These are phyloP conservation scores for Agonum fuliginosum DNA, from an alignment of 2,888 invertebrate species.

Conservation along the genomic window DNA sequence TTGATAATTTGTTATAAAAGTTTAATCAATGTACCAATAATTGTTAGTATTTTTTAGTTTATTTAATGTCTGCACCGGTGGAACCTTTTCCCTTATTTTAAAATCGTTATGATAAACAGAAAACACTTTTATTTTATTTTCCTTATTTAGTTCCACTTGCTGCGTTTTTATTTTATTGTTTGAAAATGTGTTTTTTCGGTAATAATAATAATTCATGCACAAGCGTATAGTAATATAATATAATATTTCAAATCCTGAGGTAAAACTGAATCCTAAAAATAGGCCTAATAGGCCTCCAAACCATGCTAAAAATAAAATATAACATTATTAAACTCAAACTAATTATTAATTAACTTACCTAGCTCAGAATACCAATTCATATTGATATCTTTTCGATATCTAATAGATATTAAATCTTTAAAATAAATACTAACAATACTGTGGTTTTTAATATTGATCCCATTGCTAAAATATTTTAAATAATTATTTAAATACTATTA, in stretches of 20 bases:
- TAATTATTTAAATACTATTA: neutral
- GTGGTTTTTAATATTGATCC: slow-evolving; percentile 73
- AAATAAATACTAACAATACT: slow-evolving; percentile 80
- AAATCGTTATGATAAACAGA: neutral
- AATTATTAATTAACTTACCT: slow-evolving; percentile 72
- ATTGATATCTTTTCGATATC: slow-evolving; percentile 80
- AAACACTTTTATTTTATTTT: neutral
- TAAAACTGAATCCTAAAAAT: slow-evolving; percentile 82
- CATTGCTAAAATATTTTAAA: slow-evolving; percentile 61
- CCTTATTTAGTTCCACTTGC: neutral
- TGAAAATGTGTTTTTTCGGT: neutral
- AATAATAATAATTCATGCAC: slow-evolving; percentile 45
- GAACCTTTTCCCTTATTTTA: slow-evolving; percentile 10
- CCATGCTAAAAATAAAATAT: slow-evolving; percentile 80
- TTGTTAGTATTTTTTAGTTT: slow-evolving; percentile 35
- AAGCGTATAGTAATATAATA: slow-evolving; percentile 78
- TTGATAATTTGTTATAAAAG: no score
- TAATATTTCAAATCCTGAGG: slow-evolving; percentile 80
- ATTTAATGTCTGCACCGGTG: slow-evolving; percentile 19
- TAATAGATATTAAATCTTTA: slow-evolving; percentile 80
- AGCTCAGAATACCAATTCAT: slow-evolving; percentile 83
- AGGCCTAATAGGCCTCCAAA: slow-evolving; percentile 83
- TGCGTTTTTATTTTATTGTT: neutral
- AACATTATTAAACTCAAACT: neutral
- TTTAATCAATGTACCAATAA: slow-evolving; percentile 49